These are phyloP conservation scores for Cranoglanis bouderius DNA, from an alignment of 2,113 vertebrate species.

Conservation along the genomic window DNA sequence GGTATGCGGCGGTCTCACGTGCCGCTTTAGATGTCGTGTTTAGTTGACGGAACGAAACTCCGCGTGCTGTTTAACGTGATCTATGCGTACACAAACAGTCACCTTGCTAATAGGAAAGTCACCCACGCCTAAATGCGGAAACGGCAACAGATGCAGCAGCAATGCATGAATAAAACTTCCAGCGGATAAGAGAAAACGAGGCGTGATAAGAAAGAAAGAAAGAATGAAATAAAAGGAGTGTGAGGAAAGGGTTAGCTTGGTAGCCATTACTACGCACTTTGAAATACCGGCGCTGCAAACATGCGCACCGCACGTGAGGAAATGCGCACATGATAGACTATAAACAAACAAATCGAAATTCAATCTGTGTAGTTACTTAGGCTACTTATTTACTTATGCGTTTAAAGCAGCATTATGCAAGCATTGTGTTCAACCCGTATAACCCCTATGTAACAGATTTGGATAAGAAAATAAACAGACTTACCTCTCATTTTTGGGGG, in stretches of 20 bases:
- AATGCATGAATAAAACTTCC: neutral
- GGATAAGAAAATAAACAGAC: neutral
- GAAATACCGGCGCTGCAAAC: constrained; percentile 46
- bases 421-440: too few species aligned
- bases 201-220: neutral
- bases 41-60: too few species aligned
- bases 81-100: neutral
- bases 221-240: neutral
- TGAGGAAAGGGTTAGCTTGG: constrained; percentile 63
- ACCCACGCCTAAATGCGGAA: neutral
- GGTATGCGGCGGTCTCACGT: neutral
- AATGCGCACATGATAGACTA: neutral
- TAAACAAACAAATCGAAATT: neutral
- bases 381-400: neutral
- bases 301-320: constrained; percentile 33
- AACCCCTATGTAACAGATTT: neutral
- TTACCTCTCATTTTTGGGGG: constrained; percentile 75
- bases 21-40: neutral
- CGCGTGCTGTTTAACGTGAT: neutral
- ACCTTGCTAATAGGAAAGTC: neutral
- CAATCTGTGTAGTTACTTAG: neutral
- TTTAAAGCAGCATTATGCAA: neutral
- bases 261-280: constrained; percentile 53
- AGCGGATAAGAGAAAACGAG: neutral
- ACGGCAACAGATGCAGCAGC: neutral